Evolutionary conservation across 1,140 invertebrate genomes (phyloP), one percentile per base, ranked within the genome.

Genomic region (Monochamus saltuarius): DNA sequence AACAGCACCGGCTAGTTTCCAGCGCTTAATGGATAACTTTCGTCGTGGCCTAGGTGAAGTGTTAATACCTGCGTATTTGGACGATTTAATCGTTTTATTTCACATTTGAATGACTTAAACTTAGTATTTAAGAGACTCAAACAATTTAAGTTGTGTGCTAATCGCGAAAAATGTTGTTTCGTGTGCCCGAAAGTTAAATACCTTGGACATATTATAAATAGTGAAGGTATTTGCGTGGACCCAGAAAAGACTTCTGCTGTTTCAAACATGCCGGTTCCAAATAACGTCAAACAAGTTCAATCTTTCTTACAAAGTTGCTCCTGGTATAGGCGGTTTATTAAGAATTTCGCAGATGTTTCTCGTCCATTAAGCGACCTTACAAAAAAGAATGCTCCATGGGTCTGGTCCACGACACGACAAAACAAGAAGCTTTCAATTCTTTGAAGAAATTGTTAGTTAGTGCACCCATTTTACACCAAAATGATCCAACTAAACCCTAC

Each of bases 1-100:
- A 22, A 71, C 64, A 42, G 65, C 65, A 10, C 69, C 72, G 6
- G 64, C 62, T 1, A 69, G 56, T 29, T 77, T 79, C 59, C 68
- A 77, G 59, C 37, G 69, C 47, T 7, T 68, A 19, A 77, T 78
- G 67, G 64, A 29, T 29, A 3, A 6, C 22, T 3, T 29, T 29
- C 22, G 22, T 29, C 22, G 2, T 29, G 6, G 22, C 2, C 22
- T 29, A n/a, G n/a, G n/a, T n/a, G n/a, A 29, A 29, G 22, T 29
- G 6, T 29, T 29, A 29, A 29, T 29, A 29, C 22, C 22, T 6
- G 22, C 6, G 2, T 29, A 29, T 29, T 2, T 29, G 6, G 22
- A 29, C 22, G 2, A 29, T 29, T 29, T 29, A 29, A 29, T 29
- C 6, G 22, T 29, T 2, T 6, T 29, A 29, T 29, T 29, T 29